phyloP scores from a whole-genome alignment of 2,888 invertebrate species.

The Hetaerina titia region DNA sequence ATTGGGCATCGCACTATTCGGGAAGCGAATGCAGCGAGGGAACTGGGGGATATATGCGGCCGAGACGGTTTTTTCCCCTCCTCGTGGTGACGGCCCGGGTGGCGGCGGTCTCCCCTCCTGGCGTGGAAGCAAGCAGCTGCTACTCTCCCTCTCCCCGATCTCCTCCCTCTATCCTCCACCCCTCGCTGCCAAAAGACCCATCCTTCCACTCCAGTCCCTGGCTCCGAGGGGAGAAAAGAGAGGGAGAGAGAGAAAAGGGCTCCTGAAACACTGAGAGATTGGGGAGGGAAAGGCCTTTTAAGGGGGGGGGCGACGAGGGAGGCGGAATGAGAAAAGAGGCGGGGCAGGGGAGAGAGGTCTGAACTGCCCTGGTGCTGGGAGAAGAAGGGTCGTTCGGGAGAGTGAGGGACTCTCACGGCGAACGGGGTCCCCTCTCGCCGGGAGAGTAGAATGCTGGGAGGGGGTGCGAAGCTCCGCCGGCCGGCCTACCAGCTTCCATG shows the following conservation, averaged over 20 bases:
- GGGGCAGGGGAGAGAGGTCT: not conserved
- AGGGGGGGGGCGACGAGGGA: not conserved
- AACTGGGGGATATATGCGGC: not conserved
- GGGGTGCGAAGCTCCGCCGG: not conserved
- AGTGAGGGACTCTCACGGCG: too few relatives aligned
- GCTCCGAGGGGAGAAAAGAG: not conserved
- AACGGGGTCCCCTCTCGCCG: not conserved
- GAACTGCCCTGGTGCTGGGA: not conserved
- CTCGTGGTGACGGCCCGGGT: not conserved
- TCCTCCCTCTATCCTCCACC: not conserved
- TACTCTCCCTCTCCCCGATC: not conserved
- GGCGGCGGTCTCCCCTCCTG: not conserved
- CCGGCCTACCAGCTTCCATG: not conserved
- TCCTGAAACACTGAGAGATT: not conserved
- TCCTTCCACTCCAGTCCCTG: not conserved
- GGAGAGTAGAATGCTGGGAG: not conserved
- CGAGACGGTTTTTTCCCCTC: not conserved
- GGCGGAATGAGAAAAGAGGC: not conserved
- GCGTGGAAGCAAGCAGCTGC: not conserved
- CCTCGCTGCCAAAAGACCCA: not conserved
- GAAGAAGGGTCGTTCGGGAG: not conserved
- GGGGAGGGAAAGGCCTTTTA: not conserved
- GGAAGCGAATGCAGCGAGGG: slow-evolving; percentile 24
- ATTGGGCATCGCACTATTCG: slow-evolving; percentile 17
- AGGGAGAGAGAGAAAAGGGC: not conserved